Percentiles rank a stretch among this genome's conserved stretches.
These are phyloP conservation scores for Junonia oenone DNA, from an alignment of 2,888 invertebrate genomes.

Conservation along the genomic window DNA sequence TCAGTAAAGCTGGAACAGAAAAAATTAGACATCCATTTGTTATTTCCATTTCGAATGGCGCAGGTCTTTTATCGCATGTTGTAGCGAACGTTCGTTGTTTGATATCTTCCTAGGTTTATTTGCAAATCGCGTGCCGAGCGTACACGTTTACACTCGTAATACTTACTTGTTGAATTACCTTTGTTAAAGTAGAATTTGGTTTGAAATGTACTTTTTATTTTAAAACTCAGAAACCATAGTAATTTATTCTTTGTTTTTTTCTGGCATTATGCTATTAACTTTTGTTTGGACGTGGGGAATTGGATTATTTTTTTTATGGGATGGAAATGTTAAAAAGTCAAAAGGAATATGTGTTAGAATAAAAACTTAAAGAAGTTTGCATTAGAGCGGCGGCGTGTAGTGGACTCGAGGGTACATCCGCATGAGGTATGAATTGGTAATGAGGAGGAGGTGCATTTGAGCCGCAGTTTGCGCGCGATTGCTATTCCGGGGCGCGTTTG, in stretches of 20 bases:
- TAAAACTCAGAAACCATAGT: slow-evolving; percentile 5
- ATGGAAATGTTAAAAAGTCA: slow-evolving; percentile 8
- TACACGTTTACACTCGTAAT: slow-evolving; percentile 51
- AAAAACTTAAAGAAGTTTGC: slow-evolving; percentile 11
- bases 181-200: slow-evolving; percentile 43
- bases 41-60: slow-evolving; percentile 60
- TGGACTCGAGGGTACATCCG: slow-evolving; percentile 37
- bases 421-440: slow-evolving; percentile 58
- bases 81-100: slow-evolving; percentile 55
- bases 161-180: slow-evolving; percentile 66
- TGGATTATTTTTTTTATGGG: slow-evolving; percentile 9
- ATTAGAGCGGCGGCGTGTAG: slow-evolving; percentile 45
- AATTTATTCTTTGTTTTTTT: slow-evolving; percentile 11
- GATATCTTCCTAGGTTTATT: slow-evolving; percentile 74
- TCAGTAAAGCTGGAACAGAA: slow-evolving; percentile 38
- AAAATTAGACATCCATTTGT: slow-evolving; percentile 54
- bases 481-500: slow-evolving; percentile 32
- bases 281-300: background rate
- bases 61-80: slow-evolving; percentile 66
- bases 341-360: slow-evolving; percentile 16
- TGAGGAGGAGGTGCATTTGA: slow-evolving; percentile 50
- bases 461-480: slow-evolving; percentile 35
- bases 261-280: background rate
- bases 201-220: slow-evolving; percentile 28
- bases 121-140: slow-evolving; percentile 67